Conservation (phyloP, 2,888 invertebrate genomes). For the Hylaea fasciaria region DNA sequence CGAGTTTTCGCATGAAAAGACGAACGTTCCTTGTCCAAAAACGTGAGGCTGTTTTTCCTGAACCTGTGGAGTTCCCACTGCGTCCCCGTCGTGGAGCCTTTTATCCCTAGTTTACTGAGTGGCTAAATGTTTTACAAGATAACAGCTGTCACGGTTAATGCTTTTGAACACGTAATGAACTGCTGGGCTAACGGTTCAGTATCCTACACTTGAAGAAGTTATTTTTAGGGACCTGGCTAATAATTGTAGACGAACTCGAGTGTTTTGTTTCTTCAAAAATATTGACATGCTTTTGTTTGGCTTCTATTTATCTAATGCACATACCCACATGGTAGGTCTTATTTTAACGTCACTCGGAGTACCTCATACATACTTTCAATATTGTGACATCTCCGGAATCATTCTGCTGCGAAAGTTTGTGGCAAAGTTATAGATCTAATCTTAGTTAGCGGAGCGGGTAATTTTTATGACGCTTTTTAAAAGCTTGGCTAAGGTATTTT, state of each 20-base stretch:
- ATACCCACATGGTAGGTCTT: too few relatives aligned
- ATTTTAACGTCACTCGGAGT: too few relatives aligned
- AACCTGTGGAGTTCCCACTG: conserved; percentile 60
- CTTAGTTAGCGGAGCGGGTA: too few relatives aligned
- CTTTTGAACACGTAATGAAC: conserved; percentile 32
- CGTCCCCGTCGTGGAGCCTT: conserved; percentile 54
- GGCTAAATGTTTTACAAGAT: conserved; percentile 41
- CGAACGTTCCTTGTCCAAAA: conserved; percentile 62
- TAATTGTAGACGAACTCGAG: neutral
- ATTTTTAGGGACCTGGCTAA: conserved; percentile 23
- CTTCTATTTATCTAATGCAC: too few relatives aligned
- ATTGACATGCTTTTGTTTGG: too few relatives aligned
- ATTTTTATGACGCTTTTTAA: too few relatives aligned
- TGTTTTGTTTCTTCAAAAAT: neutral
- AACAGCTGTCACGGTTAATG: conserved; percentile 35
- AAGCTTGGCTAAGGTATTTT: too few relatives aligned
- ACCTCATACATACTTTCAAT: too few relatives aligned
- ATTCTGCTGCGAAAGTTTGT: too few relatives aligned
- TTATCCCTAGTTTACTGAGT: conserved; percentile 44
- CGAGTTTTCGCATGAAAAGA: conserved; percentile 72
- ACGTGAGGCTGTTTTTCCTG: conserved; percentile 63
- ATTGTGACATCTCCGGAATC: too few relatives aligned
- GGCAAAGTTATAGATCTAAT: too few relatives aligned
- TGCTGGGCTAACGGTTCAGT: conserved; percentile 12
- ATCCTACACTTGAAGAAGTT: conserved; percentile 10